A percentile compares a stretch with the other conserved stretches of the same genome.
Conservation (phyloP, 2,797 vertebrate species). For the Myotis planiceps region DNA sequence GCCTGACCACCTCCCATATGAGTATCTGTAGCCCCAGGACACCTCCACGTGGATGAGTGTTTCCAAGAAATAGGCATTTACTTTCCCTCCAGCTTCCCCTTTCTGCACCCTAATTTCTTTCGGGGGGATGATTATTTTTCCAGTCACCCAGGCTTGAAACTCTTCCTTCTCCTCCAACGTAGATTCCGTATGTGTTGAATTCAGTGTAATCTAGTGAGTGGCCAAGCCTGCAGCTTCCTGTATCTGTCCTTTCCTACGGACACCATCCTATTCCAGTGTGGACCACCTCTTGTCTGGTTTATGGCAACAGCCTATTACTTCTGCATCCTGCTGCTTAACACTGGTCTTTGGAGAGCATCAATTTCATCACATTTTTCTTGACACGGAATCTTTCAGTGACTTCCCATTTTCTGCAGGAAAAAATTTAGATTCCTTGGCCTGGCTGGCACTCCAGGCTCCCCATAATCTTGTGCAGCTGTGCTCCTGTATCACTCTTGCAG, state of each 20-base stretch:
- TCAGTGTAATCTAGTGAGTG: not conserved
- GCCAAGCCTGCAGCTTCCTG: not conserved
- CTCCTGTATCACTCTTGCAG: not conserved
- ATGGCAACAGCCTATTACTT: not conserved
- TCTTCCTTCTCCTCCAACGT: not conserved
- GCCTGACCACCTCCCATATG: not conserved
- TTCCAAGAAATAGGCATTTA: not conserved
- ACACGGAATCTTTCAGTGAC: not conserved
- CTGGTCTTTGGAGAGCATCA: not conserved
- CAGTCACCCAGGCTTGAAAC: not conserved
- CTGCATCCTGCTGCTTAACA: not conserved
- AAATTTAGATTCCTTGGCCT: constrained; percentile 3
- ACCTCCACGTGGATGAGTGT: not conserved
- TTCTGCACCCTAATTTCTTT: not conserved
- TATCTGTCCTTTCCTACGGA: not conserved
- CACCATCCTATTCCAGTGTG: not conserved
- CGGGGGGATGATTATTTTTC: not conserved
- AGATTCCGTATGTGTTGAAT: not conserved
- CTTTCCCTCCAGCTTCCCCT: not conserved
- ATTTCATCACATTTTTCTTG: not conserved
- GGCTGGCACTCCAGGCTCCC: not conserved
- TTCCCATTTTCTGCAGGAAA: constrained; percentile 25
- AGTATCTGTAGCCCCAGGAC: not conserved
- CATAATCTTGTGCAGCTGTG: not conserved
- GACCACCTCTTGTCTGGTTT: not conserved